Evolutionary conservation across 2,113 vertebrate species (phyloP), one percentile per base, ranked within the genome.

Genomic region (Tupaia tana): DNA sequence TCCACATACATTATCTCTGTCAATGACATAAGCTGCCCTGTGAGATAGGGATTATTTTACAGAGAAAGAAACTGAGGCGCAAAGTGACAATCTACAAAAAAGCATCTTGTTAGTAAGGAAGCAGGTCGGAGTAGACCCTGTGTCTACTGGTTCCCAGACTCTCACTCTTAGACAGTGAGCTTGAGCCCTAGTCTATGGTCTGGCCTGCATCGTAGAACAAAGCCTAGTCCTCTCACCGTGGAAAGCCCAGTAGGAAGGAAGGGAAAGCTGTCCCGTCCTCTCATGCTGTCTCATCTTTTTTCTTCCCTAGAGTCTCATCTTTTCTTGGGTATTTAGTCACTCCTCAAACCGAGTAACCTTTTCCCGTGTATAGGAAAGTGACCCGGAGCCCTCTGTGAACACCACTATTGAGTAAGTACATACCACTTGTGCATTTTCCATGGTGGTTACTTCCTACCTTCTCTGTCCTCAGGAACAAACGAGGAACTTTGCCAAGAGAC

Each of bases 101-200:
- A 54, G 31, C 59, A 14, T 15, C 9, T 6, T 43, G 19, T 43
- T 10, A 1, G 31, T 14, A 25, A 85, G 54, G 15, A 6, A 27
- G 18, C 9, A 12, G 0, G 14, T 7, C 25, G 29, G 31, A 69
- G 22, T 22, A 11, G 67, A n/a, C 13, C 34, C 9, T 2, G 6
- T 4, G 29, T 24, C 67, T 86, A n/a, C 15, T 74, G 25, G 25
- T 14, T 34, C 34, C 31, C 27, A 56, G 1, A 25, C 34, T 15
- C 83, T 80, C 31, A 9, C 12, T 64, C 24, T 10, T 81, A 58
- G 56, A 4, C 4, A 3, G 18, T 20, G 7, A 69, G 6, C 34
- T 67, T 34, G 13, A 5, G 7, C 10, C 19, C 27, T 7, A 9
- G 3, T 0, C n/a, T 2, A 1, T 0, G 6, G 0, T 18, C 31